Percentiles rank a stretch among this genome's conserved stretches.
Conservation (phyloP, 2,797 vertebrate species). For the Ctenosaura bakeri region DNA sequence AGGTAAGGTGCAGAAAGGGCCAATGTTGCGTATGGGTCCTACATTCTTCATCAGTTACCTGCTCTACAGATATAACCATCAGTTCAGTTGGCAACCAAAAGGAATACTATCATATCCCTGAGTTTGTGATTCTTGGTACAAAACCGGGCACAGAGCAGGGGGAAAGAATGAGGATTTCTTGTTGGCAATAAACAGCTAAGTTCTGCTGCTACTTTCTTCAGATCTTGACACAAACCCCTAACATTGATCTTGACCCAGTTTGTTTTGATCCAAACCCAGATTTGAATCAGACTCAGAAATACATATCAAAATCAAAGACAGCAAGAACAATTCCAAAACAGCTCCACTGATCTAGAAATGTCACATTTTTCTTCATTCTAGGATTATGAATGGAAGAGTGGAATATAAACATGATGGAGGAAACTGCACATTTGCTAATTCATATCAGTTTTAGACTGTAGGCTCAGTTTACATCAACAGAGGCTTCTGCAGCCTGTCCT, state of each 20-base stretch:
- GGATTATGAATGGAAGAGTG: not conserved
- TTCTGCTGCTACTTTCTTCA: not conserved
- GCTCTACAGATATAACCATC: not conserved
- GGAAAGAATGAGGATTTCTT: not conserved
- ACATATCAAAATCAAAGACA: not conserved
- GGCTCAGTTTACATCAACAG: not conserved
- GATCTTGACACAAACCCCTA: not conserved
- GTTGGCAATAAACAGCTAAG: not conserved
- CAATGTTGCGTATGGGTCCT: too few relatives aligned
- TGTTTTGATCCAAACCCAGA: too few relatives aligned
- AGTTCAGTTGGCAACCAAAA: not conserved
- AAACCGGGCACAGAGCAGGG: not conserved
- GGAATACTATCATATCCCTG: not conserved
- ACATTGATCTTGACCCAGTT: too few relatives aligned
- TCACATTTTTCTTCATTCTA: not conserved
- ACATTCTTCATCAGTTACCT: not conserved
- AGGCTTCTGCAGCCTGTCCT: not conserved
- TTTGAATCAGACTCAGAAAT: too few relatives aligned
- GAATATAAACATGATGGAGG: not conserved
- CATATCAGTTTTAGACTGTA: not conserved
- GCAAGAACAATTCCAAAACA: not conserved
- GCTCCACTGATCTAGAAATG: not conserved
- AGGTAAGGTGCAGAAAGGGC: too few relatives aligned
- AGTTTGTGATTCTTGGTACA: not conserved
- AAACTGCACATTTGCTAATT: not conserved